These are phyloP conservation scores for Camponotus floridanus DNA, from an alignment of 1,140 invertebrate species.

Conservation along the genomic window DNA sequence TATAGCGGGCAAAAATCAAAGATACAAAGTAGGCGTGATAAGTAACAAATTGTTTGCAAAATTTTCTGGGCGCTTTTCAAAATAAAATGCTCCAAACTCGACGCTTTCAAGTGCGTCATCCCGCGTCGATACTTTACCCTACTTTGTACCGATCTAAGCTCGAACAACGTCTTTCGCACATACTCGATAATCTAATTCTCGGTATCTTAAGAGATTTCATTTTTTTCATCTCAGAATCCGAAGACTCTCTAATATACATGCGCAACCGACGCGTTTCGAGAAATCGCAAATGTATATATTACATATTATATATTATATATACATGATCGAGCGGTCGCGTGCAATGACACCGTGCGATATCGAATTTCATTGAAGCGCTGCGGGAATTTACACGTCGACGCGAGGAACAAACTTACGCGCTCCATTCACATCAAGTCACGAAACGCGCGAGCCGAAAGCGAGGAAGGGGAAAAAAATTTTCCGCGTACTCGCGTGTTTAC, in stretches of 20 bases:
- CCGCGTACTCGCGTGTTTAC: constrained; percentile 33
- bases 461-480: background rate
- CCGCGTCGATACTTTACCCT: too few species aligned
- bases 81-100: background rate
- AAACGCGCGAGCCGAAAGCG: background rate
- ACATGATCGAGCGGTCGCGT: background rate
- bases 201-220: too few species aligned
- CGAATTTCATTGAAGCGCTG: constrained; percentile 46
- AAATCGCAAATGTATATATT: too few species aligned
- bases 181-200: too few species aligned
- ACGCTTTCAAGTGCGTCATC: background rate
- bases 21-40: constrained; percentile 52
- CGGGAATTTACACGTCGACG: constrained; percentile 4
- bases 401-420: background rate
- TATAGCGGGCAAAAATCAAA: constrained; percentile 64
- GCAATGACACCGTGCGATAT: constrained; percentile 19
- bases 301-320: too few species aligned
- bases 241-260: too few species aligned
- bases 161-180: too few species aligned
- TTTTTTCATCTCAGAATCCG: too few species aligned
- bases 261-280: too few species aligned
- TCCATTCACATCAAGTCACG: constrained; percentile 21
- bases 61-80: background rate
- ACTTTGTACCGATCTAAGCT: too few species aligned
- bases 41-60: background rate